Percentiles rank a stretch among this genome's conserved stretches.
phyloP scores from a whole-genome alignment of 2,888 invertebrate species.

The Dryobota labecula region DNA sequence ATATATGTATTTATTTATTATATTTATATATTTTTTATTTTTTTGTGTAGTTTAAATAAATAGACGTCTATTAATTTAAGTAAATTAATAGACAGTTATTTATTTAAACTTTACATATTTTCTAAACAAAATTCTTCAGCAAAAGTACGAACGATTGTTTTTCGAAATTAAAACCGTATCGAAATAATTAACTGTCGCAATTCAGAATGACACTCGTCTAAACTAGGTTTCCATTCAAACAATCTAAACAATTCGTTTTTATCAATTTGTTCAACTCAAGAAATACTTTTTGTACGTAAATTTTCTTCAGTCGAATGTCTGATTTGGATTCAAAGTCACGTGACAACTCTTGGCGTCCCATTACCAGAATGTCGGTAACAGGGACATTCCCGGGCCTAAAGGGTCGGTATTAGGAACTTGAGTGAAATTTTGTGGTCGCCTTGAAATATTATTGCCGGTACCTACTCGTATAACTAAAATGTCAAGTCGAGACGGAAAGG shows the following conservation, averaged over 20 bases:
- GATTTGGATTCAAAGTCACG: conserved; percentile 56
- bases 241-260: conserved; percentile 1
- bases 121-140: background rate
- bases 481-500: conserved; percentile 25
- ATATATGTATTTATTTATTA: too few relatives aligned
- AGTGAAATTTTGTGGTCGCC: conserved; percentile 51
- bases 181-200: too few relatives aligned
- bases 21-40: too few relatives aligned
- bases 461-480: conserved; percentile 33
- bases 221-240: conserved; percentile 4
- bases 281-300: conserved; percentile 40
- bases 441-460: conserved; percentile 28
- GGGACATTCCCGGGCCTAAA: conserved; percentile 58
- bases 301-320: conserved; percentile 32
- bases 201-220: too few relatives aligned
- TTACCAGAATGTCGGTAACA: conserved; percentile 71
- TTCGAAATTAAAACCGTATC: too few relatives aligned
- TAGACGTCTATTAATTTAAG: too few relatives aligned
- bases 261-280: conserved; percentile 3
- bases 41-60: too few relatives aligned
- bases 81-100: background rate
- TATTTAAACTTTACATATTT: background rate
- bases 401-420: conserved; percentile 39
- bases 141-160: too few relatives aligned
- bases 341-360: conserved; percentile 66